Evolutionary conservation across 2,797 vertebrate species (phyloP).

Genomic region (Anguilla obscura): DNA sequence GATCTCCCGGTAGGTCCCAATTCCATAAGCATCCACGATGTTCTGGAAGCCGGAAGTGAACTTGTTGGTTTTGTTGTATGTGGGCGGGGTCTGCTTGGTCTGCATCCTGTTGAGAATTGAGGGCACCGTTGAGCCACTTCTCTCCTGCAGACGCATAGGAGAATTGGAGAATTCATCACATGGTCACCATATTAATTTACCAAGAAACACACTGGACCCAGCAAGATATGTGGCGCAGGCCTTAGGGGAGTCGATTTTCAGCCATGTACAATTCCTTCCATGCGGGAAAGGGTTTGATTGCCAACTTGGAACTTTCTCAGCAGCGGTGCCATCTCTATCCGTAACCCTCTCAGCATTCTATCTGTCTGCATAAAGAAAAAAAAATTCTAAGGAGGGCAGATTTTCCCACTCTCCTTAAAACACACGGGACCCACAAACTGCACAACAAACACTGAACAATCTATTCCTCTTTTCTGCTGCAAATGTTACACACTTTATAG

Average conservation of each 20-base stretch:
- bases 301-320: too few species aligned
- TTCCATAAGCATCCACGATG: slow-evolving; percentile 95
- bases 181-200: neutral
- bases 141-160: slow-evolving; percentile 74
- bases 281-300: too few species aligned
- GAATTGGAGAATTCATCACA: slow-evolving; percentile 26
- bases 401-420: neutral
- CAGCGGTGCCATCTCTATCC: too few species aligned
- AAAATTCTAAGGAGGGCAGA: neutral
- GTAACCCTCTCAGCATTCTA: neutral
- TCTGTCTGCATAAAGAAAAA: neutral
- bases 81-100: slow-evolving; percentile 95
- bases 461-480: neutral
- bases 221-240: too few species aligned
- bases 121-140: slow-evolving; percentile 94
- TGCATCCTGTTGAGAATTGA: slow-evolving; percentile 98
- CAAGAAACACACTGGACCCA: too few species aligned
- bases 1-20: slow-evolving; percentile 93
- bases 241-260: too few species aligned
- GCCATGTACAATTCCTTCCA: too few species aligned
- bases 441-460: neutral
- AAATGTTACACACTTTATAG: neutral
- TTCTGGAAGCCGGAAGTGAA: slow-evolving; percentile 97
- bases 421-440: neutral
- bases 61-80: slow-evolving; percentile 98